Base-by-base conservation (phyloP, 2,888 invertebrate species). In the Torymus auratus region DNA sequence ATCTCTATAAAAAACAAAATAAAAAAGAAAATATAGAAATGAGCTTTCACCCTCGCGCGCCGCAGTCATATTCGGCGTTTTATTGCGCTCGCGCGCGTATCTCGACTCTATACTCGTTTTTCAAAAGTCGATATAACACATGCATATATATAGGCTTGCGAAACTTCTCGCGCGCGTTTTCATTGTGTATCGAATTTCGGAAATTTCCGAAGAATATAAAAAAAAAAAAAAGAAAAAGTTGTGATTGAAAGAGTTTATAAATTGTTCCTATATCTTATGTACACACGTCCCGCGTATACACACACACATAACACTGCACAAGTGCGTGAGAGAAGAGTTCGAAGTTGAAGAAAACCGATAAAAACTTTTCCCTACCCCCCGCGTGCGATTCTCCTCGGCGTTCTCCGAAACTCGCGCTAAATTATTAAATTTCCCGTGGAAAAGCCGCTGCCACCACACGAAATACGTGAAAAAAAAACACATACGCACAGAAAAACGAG, bases 161-260 rank as follows among this genome's bases (percentile, higher is more conserved):
- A 68, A 56, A 69, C 11, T 69, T 69, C 10, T 12, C 56, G 23
- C 28, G 55, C 58, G 7, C 13, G 56, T 28, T 69, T 41, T 14
- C 62, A 55, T 72, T 68, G 75, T 62, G 52, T 52, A 72, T 76
- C 61, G 20, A 76, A 80, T 76, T 80, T 76, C 70, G 12, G 70
- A 75, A 64, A 64, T 74, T 71, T 20, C 13, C 20, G 17, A 1
- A 7, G 50, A 67, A 65, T 67, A 72, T 72, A 76, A 71, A 5
- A 41, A 41, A 41, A 7, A 41, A 72, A 76, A 71, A 5, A 41
- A 41, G 7, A 7, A 41, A 72, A 78, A 74, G 69, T 78, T 81
- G 65, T 12, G 81, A 78, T 78, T 67, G 78, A 78, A 81, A 78
- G 77, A 81, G 81, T 81, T 81, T 81, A 70, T 78, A 78, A 78